Percentiles rank a stretch among this genome's conserved stretches.
phyloP scores from a whole-genome alignment of 1,140 invertebrate genomes.

The Anagrus nilaparvatae region DNA sequence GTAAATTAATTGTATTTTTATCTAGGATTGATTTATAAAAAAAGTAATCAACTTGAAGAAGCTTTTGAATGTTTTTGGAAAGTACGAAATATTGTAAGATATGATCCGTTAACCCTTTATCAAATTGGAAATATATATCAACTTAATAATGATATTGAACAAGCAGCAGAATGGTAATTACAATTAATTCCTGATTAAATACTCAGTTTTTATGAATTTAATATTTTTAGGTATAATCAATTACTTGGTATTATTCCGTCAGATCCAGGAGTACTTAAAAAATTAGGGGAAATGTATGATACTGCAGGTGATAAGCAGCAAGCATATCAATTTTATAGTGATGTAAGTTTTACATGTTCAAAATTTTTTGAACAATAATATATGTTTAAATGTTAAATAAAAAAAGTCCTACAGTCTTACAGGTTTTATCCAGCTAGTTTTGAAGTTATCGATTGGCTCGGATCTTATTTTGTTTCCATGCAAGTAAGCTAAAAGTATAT shows the following conservation, averaged over 20 bases:
- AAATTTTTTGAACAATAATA: conserved; percentile 10
- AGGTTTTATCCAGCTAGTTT: conserved; percentile 84
- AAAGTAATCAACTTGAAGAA: conserved; percentile 60
- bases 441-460: conserved; percentile 83
- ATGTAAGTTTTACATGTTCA: conserved; percentile 48
- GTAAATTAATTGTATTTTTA: not conserved
- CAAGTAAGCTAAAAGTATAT: conserved; percentile 56
- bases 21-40: conserved; percentile 63
- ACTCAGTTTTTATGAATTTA: conserved; percentile 1
- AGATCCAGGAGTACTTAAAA: conserved; percentile 72
- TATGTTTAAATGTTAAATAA: conserved; percentile 6
- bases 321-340: conserved; percentile 85
- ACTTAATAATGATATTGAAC: conserved; percentile 59
- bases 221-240: conserved; percentile 63
- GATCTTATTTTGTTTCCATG: conserved; percentile 83
- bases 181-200: not conserved
- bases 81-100: conserved; percentile 63
- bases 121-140: conserved; percentile 80
- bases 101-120: conserved; percentile 76
- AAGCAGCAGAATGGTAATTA: conserved; percentile 60
- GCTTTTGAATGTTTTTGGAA: conserved; percentile 75
- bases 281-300: conserved; percentile 79
- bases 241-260: conserved; percentile 72
- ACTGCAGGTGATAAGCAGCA: conserved; percentile 79
- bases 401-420: conserved; percentile 53